Percentiles rank a stretch among this genome's conserved stretches.
Evolutionary conservation across 2,113 vertebrate genomes (phyloP).

Genomic region (Leptodactylus fuscus): DNA sequence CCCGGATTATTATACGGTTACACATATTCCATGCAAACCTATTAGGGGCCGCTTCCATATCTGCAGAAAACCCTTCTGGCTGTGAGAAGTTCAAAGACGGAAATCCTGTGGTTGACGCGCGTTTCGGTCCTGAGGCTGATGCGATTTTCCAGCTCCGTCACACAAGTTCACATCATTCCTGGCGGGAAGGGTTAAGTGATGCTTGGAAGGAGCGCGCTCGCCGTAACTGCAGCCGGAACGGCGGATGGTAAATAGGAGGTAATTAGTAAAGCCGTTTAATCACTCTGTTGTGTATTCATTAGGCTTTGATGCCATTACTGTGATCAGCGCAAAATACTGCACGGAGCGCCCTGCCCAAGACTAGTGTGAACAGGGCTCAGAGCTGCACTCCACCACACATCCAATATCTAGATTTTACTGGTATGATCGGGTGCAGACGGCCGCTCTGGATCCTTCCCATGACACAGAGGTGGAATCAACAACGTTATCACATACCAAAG

Average conservation of each 20-base stretch:
- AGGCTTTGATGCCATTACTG: conserved; percentile 5
- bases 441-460: too few relatives aligned
- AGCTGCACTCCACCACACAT: too few relatives aligned
- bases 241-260: background rate
- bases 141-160: background rate
- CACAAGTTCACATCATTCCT: background rate
- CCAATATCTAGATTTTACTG: too few relatives aligned
- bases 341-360: too few relatives aligned
- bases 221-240: background rate
- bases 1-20: background rate
- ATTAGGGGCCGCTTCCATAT: background rate
- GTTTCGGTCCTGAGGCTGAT: background rate
- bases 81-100: background rate
- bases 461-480: too few relatives aligned
- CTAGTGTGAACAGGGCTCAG: too few relatives aligned
- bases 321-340: too few relatives aligned
- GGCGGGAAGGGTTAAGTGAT: background rate
- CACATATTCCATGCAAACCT: background rate
- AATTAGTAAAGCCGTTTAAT: conserved; percentile 1
- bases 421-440: too few relatives aligned
- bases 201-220: background rate
- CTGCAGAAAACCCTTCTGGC: background rate
- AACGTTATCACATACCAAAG: too few relatives aligned
- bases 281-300: conserved; percentile 33
- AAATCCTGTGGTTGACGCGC: background rate